Conservation (phyloP, 2,113 vertebrate species). For the Romanogobio albipinnatus region DNA sequence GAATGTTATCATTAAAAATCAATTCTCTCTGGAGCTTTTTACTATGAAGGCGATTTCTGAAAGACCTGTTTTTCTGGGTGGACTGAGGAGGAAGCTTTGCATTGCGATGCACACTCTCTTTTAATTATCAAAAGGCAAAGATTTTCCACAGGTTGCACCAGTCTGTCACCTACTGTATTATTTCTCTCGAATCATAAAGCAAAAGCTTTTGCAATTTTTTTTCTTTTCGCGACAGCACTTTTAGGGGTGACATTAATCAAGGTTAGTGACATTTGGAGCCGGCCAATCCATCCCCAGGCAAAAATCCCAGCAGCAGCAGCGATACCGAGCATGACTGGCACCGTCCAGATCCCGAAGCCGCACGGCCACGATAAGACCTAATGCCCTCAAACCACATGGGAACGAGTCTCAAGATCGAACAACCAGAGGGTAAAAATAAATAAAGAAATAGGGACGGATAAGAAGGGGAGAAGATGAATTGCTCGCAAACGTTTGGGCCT, state of each 20-base stretch:
- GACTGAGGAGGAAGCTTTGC: not conserved
- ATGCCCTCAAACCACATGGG: constrained; percentile 39
- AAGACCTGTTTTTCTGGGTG: not conserved
- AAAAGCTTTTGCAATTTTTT: not conserved
- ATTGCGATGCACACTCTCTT: not conserved
- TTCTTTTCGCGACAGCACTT: constrained; percentile 2
- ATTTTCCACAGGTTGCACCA: not conserved
- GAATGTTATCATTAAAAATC: not conserved
- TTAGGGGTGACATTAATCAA: constrained; percentile 61
- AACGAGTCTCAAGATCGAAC: constrained; percentile 30
- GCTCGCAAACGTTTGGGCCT: constrained; percentile 38
- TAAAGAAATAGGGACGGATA: not conserved
- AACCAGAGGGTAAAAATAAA: constrained; percentile 1
- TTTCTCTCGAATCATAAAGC: constrained; percentile 1
- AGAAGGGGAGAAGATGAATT: constrained; percentile 42
- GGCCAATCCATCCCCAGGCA: constrained; percentile 51
- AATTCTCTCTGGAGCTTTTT: not conserved
- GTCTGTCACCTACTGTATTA: not conserved
- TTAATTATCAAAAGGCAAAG: not conserved
- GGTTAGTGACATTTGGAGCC: constrained; percentile 61
- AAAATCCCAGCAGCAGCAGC: constrained; percentile 38
- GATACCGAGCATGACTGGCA: constrained; percentile 52
- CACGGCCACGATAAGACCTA: constrained; percentile 36
- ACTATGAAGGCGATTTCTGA: not conserved
- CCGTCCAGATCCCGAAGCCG: constrained; percentile 46